Base-by-base conservation (phyloP, 1,140 invertebrate genomes). In the Nasonia longicornis region DNA sequence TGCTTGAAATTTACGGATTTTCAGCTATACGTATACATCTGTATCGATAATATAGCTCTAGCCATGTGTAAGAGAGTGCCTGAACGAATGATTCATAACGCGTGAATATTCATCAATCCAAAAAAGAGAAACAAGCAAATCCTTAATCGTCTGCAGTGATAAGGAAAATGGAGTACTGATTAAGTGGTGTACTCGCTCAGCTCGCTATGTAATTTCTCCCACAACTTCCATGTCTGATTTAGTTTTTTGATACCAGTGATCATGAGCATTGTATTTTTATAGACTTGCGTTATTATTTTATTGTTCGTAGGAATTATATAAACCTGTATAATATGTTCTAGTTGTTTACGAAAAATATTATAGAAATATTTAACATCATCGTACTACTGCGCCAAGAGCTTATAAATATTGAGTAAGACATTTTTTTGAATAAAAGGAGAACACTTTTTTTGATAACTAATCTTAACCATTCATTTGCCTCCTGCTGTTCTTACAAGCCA, bases 41-140 rank as follows among this genome's bases (percentile, higher is more conserved):
- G 81, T 86, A 87, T 85, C 69, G 78, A 84, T 84, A 84, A 86
- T 85, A 86, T 89, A 89, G 86, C 85, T 83, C 83, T 88, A 88
- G 86, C 86, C 85, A 88, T 87, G 85, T 83, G 85, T 89, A 88
- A 88, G 87, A 87, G 89, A 89, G 89, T 90, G 89, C 89, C 89
- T 89, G 89, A 89, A 86, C 79, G 86, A 88, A 85, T 89, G 86
- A 87, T 88, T 89, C 84, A 84, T 85, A 85, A 78, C 14, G 72
- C 14, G 72, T 76, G 77, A 82, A 73, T 82, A 77, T 78, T 81
- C 85, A 87, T 58, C 16, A 84, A 74, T 77, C 73, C 52, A 72
- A 82, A 83, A 83, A 83, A 83, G 79, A 82, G 11, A 80, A 69
- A 63, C 1, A 63, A 73, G 71, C 11, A 83, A 85, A 80, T 83